Percentiles rank a stretch among this genome's conserved stretches.
Conservation (phyloP, 2,113 vertebrate species). For the Caranx ignobilis region DNA sequence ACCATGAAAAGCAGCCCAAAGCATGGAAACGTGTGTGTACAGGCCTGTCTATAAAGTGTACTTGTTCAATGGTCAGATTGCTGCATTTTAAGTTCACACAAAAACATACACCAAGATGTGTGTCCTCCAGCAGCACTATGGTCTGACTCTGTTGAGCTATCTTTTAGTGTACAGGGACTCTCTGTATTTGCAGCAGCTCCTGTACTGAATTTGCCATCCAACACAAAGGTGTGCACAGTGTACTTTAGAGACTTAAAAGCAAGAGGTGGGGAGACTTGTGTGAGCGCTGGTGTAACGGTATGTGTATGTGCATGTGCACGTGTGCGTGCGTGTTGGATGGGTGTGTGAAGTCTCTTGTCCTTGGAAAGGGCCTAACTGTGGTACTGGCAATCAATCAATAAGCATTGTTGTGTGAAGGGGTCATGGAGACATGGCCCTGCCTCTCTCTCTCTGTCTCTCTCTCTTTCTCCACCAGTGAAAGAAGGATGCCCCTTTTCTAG, state of each 20-base stretch:
- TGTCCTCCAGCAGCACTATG: conserved; percentile 27
- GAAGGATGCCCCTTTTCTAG: conserved; percentile 26
- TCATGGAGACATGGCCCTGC: conserved; percentile 53
- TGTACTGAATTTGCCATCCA: conserved; percentile 66
- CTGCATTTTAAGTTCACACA: conserved; percentile 15
- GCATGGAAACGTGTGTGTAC: not conserved
- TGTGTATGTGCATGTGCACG: conserved; percentile 25
- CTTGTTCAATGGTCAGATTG: not conserved
- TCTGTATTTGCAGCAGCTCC: conserved; percentile 50
- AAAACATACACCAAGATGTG: conserved; percentile 26
- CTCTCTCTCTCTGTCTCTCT: conserved; percentile 1
- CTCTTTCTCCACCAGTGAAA: conserved; percentile 42
- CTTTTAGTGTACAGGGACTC: conserved; percentile 11
- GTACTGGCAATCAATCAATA: conserved; percentile 77
- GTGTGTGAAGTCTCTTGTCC: conserved; percentile 69
- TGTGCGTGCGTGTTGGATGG: conserved; percentile 19
- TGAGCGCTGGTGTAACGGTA: conserved; percentile 15
- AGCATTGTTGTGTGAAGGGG: conserved; percentile 63
- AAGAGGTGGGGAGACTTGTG: conserved; percentile 32
- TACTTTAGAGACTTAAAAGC: conserved; percentile 64
- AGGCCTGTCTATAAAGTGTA: not conserved
- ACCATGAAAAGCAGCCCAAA: not conserved
- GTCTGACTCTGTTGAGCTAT: conserved; percentile 40
- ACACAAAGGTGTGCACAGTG: conserved; percentile 55
- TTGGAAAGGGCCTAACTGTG: conserved; percentile 66